Conservation (phyloP, 2,797 vertebrate genomes). For the Choloepus didactylus region DNA sequence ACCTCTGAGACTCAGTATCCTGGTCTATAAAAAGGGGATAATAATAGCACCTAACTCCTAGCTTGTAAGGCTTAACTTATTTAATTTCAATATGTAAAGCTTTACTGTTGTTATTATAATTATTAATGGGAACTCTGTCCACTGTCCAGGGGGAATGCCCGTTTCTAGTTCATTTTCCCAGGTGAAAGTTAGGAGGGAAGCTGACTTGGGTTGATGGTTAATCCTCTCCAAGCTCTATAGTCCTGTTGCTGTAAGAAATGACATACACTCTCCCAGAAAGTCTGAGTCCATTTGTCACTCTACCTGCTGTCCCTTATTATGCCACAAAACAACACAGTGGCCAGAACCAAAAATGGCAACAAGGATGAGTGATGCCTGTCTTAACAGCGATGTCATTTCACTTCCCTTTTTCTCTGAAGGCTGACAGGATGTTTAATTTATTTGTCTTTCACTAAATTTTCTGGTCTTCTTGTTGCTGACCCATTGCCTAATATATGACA, state of each 20-base stretch:
- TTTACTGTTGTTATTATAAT: neutral
- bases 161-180: neutral
- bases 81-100: neutral
- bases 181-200: neutral
- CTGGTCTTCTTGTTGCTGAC: constrained; percentile 45
- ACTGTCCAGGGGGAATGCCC: too few species aligned
- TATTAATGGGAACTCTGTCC: neutral
- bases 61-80: neutral
- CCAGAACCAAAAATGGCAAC: neutral
- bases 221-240: neutral
- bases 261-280: fast-evolving
- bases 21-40: neutral
- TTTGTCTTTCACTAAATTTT: constrained; percentile 64
- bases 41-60: neutral
- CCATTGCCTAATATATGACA: constrained; percentile 16
- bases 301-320: neutral
- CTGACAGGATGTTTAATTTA: constrained; percentile 15
- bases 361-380: neutral
- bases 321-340: neutral
- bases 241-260: neutral
- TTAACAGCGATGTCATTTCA: neutral
- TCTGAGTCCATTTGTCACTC: neutral
- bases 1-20: neutral
- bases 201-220: neutral
- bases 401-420: neutral